These are phyloP conservation scores for Crotophaga sulcirostris DNA, from an alignment of 2,113 vertebrate genomes.

Conservation along the genomic window DNA sequence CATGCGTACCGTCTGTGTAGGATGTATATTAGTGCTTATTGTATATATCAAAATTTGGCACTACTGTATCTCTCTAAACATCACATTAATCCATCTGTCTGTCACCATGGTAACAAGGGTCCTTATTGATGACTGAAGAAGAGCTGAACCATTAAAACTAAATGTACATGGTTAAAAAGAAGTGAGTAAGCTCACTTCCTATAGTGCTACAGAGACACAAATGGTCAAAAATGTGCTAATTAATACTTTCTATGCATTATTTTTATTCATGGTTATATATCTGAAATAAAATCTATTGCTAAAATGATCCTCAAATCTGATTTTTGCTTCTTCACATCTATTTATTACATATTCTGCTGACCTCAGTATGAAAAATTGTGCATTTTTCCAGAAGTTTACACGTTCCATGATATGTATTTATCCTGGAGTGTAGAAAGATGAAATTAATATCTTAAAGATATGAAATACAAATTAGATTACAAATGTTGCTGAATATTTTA, in stretches of 20 bases:
- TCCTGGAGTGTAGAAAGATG: background rate
- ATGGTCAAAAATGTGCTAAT: background rate
- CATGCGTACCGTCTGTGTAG: background rate
- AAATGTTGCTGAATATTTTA: conserved; percentile 13
- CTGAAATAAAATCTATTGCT: background rate
- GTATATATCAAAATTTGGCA: conserved; percentile 50
- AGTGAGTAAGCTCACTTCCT: background rate
- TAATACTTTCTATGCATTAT: background rate
- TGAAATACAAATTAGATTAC: background rate
- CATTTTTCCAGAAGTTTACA: background rate
- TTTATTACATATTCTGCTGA: background rate
- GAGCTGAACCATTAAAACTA: conserved; percentile 40
- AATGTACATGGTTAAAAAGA: conserved; percentile 14
- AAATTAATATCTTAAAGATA: background rate
- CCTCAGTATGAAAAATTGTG: background rate
- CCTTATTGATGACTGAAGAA: conserved; percentile 52
- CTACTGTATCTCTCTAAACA: conserved; percentile 14
- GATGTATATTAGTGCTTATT: background rate
- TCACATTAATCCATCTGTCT: conserved; percentile 32
- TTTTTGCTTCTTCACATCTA: background rate
- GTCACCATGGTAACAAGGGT: conserved; percentile 60
- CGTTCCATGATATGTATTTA: background rate
- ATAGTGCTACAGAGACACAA: background rate
- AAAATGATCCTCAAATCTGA: background rate
- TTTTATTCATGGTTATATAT: background rate